Percentiles rank a stretch among this genome's conserved stretches.
phyloP scores from a whole-genome alignment of 2,797 vertebrate species.

The Tauraco hartlaubi region DNA sequence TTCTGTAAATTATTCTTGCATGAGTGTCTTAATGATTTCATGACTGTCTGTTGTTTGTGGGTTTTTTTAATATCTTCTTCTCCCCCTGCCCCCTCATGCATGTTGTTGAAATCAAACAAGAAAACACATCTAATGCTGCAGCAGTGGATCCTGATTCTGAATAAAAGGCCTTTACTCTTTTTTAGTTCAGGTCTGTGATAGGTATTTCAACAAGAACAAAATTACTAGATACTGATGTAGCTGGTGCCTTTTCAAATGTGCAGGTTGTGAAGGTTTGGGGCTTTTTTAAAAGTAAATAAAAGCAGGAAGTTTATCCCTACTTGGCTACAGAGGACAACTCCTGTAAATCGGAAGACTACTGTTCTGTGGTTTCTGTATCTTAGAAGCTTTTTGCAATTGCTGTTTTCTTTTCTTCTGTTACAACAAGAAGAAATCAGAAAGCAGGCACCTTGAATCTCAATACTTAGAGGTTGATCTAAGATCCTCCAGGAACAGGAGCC shows the following conservation, averaged over 20 bases:
- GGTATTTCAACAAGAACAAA: not conserved
- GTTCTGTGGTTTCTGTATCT: not conserved
- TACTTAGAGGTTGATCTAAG: not conserved
- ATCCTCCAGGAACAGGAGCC: not conserved
- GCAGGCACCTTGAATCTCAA: not conserved
- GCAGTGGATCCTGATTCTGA: not conserved
- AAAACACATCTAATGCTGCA: not conserved
- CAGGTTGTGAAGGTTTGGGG: not conserved
- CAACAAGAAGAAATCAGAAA: not conserved
- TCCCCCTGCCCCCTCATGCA: not conserved
- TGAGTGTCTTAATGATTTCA: not conserved
- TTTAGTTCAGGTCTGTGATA: not conserved
- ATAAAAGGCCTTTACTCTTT: not conserved
- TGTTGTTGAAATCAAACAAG: not conserved
- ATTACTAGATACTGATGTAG: not conserved
- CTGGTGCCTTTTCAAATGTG: not conserved
- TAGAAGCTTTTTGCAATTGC: not conserved
- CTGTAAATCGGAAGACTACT: not conserved
- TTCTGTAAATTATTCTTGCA: not conserved
- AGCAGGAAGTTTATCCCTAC: not conserved
- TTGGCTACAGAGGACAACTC: not conserved
- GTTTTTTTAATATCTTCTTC: not conserved
- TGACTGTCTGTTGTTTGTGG: not conserved
- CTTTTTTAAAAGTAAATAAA: not conserved
- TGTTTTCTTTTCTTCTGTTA: not conserved